These are phyloP conservation scores for Cisticola juncidis DNA, from an alignment of 2,113 vertebrate genomes.

Conservation along the genomic window DNA sequence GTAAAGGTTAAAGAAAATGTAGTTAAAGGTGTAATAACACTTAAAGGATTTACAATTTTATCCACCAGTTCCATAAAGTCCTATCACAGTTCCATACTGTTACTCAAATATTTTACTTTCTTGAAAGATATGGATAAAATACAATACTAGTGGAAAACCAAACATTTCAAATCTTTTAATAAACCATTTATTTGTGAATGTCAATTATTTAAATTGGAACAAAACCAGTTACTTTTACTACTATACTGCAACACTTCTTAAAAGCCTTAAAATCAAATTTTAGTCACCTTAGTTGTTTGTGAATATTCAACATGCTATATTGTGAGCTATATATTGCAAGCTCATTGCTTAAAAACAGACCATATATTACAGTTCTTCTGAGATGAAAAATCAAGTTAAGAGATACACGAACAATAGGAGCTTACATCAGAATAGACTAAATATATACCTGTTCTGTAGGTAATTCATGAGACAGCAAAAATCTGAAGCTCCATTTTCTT, in stretches of 20 bases:
- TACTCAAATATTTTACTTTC: neutral
- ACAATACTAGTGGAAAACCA: neutral
- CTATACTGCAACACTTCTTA: neutral
- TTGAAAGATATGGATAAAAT: neutral
- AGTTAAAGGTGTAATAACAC: neutral
- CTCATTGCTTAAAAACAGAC: neutral
- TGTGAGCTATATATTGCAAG: neutral
- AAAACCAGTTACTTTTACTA: neutral
- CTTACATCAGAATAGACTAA: neutral
- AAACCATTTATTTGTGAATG: neutral
- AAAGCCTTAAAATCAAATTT: neutral
- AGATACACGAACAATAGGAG: neutral
- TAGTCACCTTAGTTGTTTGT: neutral
- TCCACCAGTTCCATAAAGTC: neutral
- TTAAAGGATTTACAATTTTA: neutral
- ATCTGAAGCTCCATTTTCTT: neutral
- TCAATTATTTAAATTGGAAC: neutral
- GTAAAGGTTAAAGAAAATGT: neutral
- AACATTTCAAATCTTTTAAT: neutral
- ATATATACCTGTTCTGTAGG: neutral
- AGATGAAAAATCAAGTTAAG: neutral
- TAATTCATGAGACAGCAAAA: neutral
- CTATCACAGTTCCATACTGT: neutral
- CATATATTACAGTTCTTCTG: accelerated
- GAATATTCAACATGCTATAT: neutral